These are phyloP conservation scores for Drosophila pseudotakahashii DNA, from an alignment of 2,888 invertebrate species.

Conservation along the genomic window DNA sequence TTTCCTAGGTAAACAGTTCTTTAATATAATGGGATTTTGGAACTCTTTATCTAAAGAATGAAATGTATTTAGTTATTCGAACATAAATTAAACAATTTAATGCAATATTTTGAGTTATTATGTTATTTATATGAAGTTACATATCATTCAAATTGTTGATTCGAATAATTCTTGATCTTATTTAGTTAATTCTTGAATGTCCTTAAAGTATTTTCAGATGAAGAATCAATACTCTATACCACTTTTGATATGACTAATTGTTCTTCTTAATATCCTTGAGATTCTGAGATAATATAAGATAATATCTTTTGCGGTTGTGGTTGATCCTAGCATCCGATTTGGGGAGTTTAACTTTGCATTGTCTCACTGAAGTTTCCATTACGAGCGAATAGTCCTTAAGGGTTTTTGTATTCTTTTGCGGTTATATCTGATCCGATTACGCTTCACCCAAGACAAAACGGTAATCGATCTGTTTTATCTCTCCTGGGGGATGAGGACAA, in stretches of 20 bases:
- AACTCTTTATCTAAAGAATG: too few species aligned
- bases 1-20: too few species aligned
- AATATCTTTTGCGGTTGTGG: not conserved
- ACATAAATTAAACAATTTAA: too few species aligned
- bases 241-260: not conserved
- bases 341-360: conserved; percentile 27
- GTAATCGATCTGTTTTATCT: conserved; percentile 64
- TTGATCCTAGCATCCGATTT: conserved; percentile 6
- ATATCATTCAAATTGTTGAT: too few species aligned
- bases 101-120: too few species aligned
- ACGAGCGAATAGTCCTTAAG: conserved; percentile 14
- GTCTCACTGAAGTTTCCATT: conserved; percentile 41
- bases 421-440: conserved; percentile 54
- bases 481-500: conserved; percentile 14
- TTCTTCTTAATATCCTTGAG: not conserved
- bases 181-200: not conserved
- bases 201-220: not conserved
- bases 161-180: too few species aligned
- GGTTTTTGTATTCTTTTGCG: conserved; percentile 43
- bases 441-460: conserved; percentile 29
- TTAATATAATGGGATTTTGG: too few species aligned
- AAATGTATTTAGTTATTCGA: too few species aligned
- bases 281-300: too few species aligned
- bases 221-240: not conserved
- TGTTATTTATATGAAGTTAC: too few species aligned